Percentiles rank a stretch among this genome's conserved stretches.
phyloP scores from a whole-genome alignment of 1,140 invertebrate species.

The Holotrichia oblita region DNA sequence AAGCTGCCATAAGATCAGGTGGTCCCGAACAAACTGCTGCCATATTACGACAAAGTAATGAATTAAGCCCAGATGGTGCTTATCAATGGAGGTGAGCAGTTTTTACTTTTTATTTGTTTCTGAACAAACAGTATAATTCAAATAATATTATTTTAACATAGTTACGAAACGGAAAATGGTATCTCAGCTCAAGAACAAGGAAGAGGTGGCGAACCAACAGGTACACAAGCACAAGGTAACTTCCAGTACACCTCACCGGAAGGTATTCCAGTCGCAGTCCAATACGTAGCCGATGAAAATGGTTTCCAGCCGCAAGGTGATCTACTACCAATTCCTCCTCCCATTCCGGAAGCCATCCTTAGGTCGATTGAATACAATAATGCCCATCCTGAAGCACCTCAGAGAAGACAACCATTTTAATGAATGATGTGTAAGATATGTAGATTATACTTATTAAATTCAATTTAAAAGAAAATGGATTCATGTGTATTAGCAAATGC shows the following conservation, averaged over 20 bases:
- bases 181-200: conserved; percentile 63
- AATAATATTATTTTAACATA: conserved; percentile 45
- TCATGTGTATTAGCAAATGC: too few relatives aligned
- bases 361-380: conserved; percentile 49
- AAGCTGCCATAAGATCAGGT: background rate
- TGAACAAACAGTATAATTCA: background rate
- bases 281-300: conserved; percentile 46
- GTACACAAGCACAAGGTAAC: conserved; percentile 70
- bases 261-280: conserved; percentile 59
- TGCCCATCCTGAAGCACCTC: conserved; percentile 46
- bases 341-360: conserved; percentile 47
- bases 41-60: conserved; percentile 23
- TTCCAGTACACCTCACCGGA: conserved; percentile 80
- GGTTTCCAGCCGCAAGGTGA: conserved; percentile 48
- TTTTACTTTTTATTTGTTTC: background rate
- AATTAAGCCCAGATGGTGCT: conserved; percentile 14
- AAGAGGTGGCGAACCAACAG: conserved; percentile 59
- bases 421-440: background rate
- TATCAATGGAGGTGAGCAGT: conserved; percentile 35
- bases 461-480: background rate
- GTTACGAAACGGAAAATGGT: conserved; percentile 67
- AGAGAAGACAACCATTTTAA: background rate
- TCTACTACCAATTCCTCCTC: conserved; percentile 44
- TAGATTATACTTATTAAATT: conserved; percentile 17
- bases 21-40: background rate